Evolutionary conservation across 2,888 invertebrate species (phyloP), one percentile per base, ranked within the genome.

Genomic region (Noctua comes): DNA sequence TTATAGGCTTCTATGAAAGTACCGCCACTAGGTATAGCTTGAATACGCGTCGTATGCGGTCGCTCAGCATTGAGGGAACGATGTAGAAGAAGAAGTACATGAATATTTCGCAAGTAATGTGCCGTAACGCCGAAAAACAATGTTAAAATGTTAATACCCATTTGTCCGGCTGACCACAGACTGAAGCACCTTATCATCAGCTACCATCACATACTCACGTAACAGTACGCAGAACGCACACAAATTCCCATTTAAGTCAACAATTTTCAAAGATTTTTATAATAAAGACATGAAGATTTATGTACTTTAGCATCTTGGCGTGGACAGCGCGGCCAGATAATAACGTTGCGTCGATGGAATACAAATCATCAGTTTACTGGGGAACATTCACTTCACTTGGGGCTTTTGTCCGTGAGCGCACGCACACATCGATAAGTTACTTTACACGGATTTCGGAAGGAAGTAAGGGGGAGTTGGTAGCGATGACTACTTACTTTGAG

Each of bases 301-400:
- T 88, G 82, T 82, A 72, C 48, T 75, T 76, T 79, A 78, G 62
- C 81, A 77, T 82, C 76, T 79, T 31, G 70, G 70, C 75, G 72
- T 76, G 79, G 73, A 70, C 81, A 85, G 59, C 70, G 79, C 74
- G 76, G 76, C 43, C 82, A 84, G 79, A 84, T 89, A 88, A 84
- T 82, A 89, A 77, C 68, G 78, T 72, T 16, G 77, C 83, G 82
- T 69, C 80, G 70, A 83, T 84, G 74, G 91, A 90, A 91, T 92
- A 91, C 89, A 91, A 90, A 91, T 90, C 82, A 85, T 86, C 81
- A 85, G 83, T 88, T 89, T 89, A 85, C 69, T 43, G 57, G 24
- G 54, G n/a, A 13, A 13, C 48, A 13, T 43, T 54, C n/a, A 68
- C 36, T 68, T 57, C 21, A 72, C 66, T 73, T 21, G 16, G 21